A percentile compares a stretch with the other conserved stretches of the same genome.
These are phyloP conservation scores for Acanthaster planci DNA, from an alignment of 35 echinoderm and acorn worm genomes.

Conservation along the genomic window DNA sequence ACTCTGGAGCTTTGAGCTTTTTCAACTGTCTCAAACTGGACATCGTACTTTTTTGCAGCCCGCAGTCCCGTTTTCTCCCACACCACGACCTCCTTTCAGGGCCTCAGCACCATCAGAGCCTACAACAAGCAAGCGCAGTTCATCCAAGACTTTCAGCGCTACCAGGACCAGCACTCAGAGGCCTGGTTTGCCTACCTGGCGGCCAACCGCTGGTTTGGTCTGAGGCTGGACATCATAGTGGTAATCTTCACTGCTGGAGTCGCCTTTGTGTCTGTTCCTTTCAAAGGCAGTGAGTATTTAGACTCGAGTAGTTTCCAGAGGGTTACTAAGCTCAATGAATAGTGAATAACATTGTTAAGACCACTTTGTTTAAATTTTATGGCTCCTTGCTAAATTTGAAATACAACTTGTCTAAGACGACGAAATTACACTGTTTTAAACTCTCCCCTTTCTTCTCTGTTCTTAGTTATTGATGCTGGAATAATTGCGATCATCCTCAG, in stretches of 20 bases:
- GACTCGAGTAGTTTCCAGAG: too few species aligned
- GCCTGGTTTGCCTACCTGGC: conserved; percentile 81
- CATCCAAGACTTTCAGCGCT: conserved; percentile 45
- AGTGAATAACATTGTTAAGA: too few species aligned
- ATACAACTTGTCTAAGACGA: too few species aligned
- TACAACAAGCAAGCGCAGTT: conserved; percentile 79
- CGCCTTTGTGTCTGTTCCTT: conserved; percentile 58
- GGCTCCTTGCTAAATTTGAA: too few species aligned
- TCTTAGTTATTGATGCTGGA: conserved; percentile 65
- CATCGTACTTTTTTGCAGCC: too few species aligned
- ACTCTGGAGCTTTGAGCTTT: too few species aligned
- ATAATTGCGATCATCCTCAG: conserved; percentile 79
- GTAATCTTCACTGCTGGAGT: conserved; percentile 57
- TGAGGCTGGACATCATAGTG: conserved; percentile 72
- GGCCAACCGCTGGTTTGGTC: conserved; percentile 70
- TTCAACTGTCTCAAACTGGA: too few species aligned
- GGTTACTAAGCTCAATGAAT: too few species aligned
- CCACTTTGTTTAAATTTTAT: too few species aligned
- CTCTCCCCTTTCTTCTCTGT: too few species aligned
- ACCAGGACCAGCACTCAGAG: conserved; percentile 82
- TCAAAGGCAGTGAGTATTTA: conserved; percentile 55
- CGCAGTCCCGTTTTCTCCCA: conserved; percentile 94
- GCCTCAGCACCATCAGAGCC: conserved; percentile 74
- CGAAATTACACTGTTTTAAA: too few species aligned
- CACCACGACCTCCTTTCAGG: conserved; percentile 77